Base-by-base conservation (phyloP, 2,113 vertebrate species). In the Eulemur rufifrons region DNA sequence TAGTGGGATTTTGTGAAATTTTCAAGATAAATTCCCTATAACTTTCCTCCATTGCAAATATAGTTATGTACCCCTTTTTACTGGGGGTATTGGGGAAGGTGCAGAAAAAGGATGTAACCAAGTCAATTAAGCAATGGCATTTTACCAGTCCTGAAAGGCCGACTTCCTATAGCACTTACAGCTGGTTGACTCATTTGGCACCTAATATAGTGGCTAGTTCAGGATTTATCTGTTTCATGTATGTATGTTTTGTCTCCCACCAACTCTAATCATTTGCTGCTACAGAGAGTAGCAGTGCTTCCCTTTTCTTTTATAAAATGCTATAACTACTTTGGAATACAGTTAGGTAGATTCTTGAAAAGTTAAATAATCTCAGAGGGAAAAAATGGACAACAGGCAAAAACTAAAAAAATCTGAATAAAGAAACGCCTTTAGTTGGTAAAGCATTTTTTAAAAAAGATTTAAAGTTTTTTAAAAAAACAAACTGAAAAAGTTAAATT, bases 91-190 rank as follows among this genome's bases (percentile, higher is more conserved):
- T 45, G 8, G 27, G 34, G 5, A 86, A 32, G 7, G 10, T 76
- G 14, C 52, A 95, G 45, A 77, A 88, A 86, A 45, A 69, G 21
- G 37, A 86, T 96, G 12, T 69, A 95, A 81, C 32, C 80, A 56
- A 96, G 93, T 64, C 37, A 86, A 89, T 63, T 69, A 94, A 93
- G 91, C 17, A 96, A 80, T n/a, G 34, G 8, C 2, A 14, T 92
- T 86, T 87, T 95, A 29, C 32, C 92, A 94, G 34, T 86, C 80
- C 45, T 54, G 18, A 86, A 95, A 89, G n/a, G 5, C 59, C 93
- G 42, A 93, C 50, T 88, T 96, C 12, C n/a, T 90, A 32, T 39
- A 76, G 78, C 11, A 29, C 25, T 94, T 76, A 61, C 34, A 89
- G 20, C 20, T 74, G 45, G n/a, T 96, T 91, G 54, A 86, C 14